Evolutionary conservation across 2,888 invertebrate species (phyloP).

Genomic region (Thyatira batis): DNA sequence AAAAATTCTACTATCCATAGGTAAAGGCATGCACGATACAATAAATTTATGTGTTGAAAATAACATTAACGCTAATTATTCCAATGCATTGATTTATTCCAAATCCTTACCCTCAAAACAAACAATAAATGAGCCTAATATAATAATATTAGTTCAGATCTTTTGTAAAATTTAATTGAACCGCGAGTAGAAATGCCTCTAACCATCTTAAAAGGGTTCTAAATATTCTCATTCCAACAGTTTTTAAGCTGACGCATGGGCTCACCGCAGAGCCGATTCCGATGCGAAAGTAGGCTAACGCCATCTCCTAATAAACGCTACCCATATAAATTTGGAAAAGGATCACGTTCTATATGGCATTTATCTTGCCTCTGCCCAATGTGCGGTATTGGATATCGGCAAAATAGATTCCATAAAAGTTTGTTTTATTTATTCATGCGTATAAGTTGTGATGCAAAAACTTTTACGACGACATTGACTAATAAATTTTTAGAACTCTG

Average conservation of each 20-base stretch:
- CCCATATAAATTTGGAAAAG: slow-evolving; percentile 36
- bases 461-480: neutral
- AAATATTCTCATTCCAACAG: neutral
- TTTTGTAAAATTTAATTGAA: too few relatives aligned
- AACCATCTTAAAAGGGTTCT: neutral
- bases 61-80: too few relatives aligned
- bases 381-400: slow-evolving; percentile 27
- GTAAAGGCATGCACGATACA: too few relatives aligned
- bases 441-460: neutral
- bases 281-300: neutral
- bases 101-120: too few relatives aligned
- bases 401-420: slow-evolving; percentile 28
- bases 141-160: too few relatives aligned
- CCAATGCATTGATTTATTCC: too few relatives aligned
- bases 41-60: too few relatives aligned
- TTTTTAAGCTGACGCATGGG: neutral
- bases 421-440: slow-evolving; percentile 25
- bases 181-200: neutral
- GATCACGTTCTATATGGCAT: slow-evolving; percentile 35
- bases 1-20: too few relatives aligned
- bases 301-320: slow-evolving; percentile 28
- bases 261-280: neutral
- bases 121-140: too few relatives aligned
- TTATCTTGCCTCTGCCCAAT: slow-evolving; percentile 24
- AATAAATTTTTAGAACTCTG: neutral